A percentile compares a stretch with the other conserved stretches of the same genome.
Evolutionary conservation across 1,140 invertebrate genomes (phyloP).

Genomic region (Eupristina koningsbergeri): DNA sequence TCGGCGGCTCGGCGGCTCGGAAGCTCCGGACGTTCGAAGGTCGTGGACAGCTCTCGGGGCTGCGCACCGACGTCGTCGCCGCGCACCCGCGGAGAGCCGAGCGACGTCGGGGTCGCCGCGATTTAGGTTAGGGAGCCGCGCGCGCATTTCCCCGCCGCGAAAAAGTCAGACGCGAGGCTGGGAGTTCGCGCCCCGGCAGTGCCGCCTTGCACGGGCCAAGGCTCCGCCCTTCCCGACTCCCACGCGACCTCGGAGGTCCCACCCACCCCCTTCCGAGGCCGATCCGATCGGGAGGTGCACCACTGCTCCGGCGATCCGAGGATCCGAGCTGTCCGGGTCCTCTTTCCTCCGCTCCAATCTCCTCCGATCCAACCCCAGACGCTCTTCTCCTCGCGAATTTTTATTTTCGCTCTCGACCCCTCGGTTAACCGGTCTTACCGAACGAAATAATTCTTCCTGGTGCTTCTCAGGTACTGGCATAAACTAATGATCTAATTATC

Average conservation of each 20-base stretch:
- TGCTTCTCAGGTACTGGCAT: no score
- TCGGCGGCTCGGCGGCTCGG: no score
- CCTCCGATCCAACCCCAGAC: background rate
- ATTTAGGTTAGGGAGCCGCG: slow-evolving; percentile 32
- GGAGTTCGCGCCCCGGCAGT: slow-evolving; percentile 7
- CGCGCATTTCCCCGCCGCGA: slow-evolving; percentile 31
- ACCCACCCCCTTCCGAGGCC: slow-evolving; percentile 54
- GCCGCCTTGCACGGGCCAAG: slow-evolving; percentile 54
- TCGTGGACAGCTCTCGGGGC: no score
- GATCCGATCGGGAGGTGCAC: background rate
- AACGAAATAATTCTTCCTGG: no score
- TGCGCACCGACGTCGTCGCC: no score
- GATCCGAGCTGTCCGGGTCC: background rate
- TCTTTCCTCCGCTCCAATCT: background rate
- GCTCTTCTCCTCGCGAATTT: no score
- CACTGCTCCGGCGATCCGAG: background rate
- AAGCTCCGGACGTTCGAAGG: no score
- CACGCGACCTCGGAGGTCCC: slow-evolving; percentile 63
- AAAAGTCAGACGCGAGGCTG: slow-evolving; percentile 12
- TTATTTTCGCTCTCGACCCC: no score
- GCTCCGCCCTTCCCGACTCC: slow-evolving; percentile 67
- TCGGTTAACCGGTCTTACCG: no score
- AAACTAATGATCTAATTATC: no score
- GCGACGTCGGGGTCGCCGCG: background rate
- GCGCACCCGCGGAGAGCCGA: background rate